Percentiles rank a stretch among this genome's conserved stretches.
Conservation (phyloP, 2,888 invertebrate species). For the Phlogophora meticulosa region DNA sequence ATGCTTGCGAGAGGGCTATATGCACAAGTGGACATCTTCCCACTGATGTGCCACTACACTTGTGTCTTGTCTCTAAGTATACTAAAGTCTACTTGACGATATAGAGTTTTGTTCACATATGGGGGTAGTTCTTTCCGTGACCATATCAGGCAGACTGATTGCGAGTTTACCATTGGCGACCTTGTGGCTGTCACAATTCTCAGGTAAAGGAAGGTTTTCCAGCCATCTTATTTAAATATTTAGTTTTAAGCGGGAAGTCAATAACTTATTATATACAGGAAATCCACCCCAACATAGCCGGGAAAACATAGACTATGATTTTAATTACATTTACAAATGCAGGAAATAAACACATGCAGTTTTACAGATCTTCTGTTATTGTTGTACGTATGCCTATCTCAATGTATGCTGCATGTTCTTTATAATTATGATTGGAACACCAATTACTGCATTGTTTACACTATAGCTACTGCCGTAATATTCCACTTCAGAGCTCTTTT, state of each 20-base stretch:
- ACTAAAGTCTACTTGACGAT: neutral
- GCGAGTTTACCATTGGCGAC: neutral
- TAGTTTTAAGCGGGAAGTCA: no score
- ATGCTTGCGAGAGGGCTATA: neutral
- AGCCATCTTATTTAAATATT: neutral
- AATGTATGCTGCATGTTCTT: constrained; percentile 4
- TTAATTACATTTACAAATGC: no score
- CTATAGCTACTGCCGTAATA: constrained; percentile 9
- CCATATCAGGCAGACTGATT: neutral
- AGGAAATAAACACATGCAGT: neutral
- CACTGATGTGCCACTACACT: neutral
- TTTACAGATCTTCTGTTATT: neutral
- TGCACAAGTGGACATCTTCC: neutral
- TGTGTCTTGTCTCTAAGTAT: neutral
- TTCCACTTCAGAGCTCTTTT: constrained; percentile 11
- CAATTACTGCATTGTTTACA: constrained; percentile 31
- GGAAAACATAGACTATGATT: no score
- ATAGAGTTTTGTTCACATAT: neutral
- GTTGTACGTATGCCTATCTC: neutral
- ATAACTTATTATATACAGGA: no score
- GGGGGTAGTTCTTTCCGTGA: neutral
- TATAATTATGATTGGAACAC: constrained; percentile 27
- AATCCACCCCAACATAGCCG: neutral
- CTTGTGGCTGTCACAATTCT: neutral
- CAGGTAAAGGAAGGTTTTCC: neutral